These are phyloP conservation scores for Hyphantria cunea DNA, from an alignment of 1,140 invertebrate genomes.

Conservation along the genomic window DNA sequence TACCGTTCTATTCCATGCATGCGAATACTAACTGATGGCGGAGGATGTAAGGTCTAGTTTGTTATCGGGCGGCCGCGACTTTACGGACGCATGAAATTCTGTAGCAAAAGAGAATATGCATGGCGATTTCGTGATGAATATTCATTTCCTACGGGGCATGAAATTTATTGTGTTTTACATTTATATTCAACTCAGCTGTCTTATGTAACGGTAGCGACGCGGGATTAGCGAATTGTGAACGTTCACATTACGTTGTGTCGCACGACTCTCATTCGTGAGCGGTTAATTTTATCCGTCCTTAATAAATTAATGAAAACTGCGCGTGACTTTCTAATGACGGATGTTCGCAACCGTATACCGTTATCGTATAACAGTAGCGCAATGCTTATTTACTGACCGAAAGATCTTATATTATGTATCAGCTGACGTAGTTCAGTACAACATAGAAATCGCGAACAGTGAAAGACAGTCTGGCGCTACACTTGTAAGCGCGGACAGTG, in stretches of 20 bases:
- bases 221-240: conserved; percentile 78
- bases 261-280: conserved; percentile 52
- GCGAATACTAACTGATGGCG: conserved; percentile 58
- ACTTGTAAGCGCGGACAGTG: too few species aligned
- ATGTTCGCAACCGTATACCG: conserved; percentile 41
- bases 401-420: conserved; percentile 3
- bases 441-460: too few species aligned
- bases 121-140: conserved; percentile 82
- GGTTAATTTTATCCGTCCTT: conserved; percentile 54
- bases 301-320: conserved; percentile 56
- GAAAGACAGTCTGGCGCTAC: too few species aligned
- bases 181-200: conserved; percentile 80
- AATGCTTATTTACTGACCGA: conserved; percentile 14
- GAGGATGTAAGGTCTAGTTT: conserved; percentile 64
- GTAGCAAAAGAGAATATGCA: conserved; percentile 79
- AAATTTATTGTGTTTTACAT: conserved; percentile 82
- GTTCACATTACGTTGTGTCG: conserved; percentile 64
- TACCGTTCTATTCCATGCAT: conserved; percentile 37
- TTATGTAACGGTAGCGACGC: conserved; percentile 79
- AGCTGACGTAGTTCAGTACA: too few species aligned
- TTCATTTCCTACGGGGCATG: conserved; percentile 82
- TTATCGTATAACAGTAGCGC: conserved; percentile 35
- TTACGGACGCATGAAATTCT: conserved; percentile 66
- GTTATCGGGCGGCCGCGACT: conserved; percentile 30
- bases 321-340: conserved; percentile 48